Base-by-base conservation (phyloP, 1,140 invertebrate species). In the Meteorus sp. region DNA sequence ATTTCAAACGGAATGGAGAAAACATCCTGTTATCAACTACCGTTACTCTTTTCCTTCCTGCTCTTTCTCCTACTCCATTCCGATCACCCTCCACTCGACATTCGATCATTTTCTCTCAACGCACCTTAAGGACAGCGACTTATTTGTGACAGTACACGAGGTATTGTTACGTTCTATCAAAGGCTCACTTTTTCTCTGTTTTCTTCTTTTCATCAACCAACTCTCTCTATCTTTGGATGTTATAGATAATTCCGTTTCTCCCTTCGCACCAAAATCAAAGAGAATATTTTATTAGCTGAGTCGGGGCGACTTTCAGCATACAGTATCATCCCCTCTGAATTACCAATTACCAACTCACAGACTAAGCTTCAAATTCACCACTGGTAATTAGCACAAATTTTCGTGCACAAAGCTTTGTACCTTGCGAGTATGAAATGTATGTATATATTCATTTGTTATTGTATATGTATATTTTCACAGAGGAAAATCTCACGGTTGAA, bases 281-380 rank as follows among this genome's bases (percentile, higher is more conserved):
- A 37, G 73, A 75, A 75, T 75, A 71, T 61, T 70, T 73, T 59
- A 68, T 68, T 27, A 27, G 31, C n/a, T 31, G 29, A 23, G 22
- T 31, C 17, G 20, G 44, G 35, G 44, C 44, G 17, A 39, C 47
- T 27, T 19, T n/a, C n/a, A n/a, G n/a, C n/a, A n/a, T n/a, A n/a
- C n/a, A n/a, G n/a, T n/a, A 15, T 23, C 19, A 33, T 52, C 51
- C 60, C 51, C 43, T 59, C 35, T 59, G 61, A 59, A 59, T 63
- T 57, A 48, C 22, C 56, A 55, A 63, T 63, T 59, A 63, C 61
- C 56, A 44, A 31, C 45, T 55, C 17, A n/a, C n/a, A 47, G 43
- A 41, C 33, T 62, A 63, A 59, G 56, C 51, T 39, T 20, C 39
- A 50, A 5, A 22, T 50, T 45, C 47, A 43, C 56, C 19, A 43